Conservation (phyloP, 2,113 vertebrate genomes). For the Platysteira castanea region DNA sequence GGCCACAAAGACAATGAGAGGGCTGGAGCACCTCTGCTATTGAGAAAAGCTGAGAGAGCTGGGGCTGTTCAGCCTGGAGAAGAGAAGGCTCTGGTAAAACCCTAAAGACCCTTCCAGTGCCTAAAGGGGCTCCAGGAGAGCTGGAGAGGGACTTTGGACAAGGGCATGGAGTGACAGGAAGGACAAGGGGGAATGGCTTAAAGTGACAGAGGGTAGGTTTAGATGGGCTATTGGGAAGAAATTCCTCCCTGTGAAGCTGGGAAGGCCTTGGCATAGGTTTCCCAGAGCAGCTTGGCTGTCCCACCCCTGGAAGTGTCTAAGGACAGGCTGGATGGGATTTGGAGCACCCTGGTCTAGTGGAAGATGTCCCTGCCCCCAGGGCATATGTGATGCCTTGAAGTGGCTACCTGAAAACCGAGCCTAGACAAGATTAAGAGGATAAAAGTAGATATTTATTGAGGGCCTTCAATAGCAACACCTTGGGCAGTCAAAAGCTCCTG, state of each 20-base stretch:
- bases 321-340: background rate
- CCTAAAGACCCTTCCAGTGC: background rate
- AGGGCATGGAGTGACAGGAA: background rate
- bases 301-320: background rate
- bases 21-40: background rate
- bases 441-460: background rate
- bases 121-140: background rate
- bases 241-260: background rate
- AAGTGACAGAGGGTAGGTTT: background rate
- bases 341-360: background rate
- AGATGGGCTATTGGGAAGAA: background rate
- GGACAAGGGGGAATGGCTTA: background rate
- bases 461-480: background rate
- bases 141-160: background rate
- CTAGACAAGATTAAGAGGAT: background rate
- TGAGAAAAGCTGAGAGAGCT: background rate
- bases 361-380: background rate
- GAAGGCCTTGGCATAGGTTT: accelerated
- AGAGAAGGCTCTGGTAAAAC: background rate
- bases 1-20: no score
- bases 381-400: background rate
- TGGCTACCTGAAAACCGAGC: background rate
- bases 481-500: background rate
- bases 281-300: background rate
- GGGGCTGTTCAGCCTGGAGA: background rate